Conservation (phyloP, 2,797 vertebrate species). For the Adelosebastes latens region DNA sequence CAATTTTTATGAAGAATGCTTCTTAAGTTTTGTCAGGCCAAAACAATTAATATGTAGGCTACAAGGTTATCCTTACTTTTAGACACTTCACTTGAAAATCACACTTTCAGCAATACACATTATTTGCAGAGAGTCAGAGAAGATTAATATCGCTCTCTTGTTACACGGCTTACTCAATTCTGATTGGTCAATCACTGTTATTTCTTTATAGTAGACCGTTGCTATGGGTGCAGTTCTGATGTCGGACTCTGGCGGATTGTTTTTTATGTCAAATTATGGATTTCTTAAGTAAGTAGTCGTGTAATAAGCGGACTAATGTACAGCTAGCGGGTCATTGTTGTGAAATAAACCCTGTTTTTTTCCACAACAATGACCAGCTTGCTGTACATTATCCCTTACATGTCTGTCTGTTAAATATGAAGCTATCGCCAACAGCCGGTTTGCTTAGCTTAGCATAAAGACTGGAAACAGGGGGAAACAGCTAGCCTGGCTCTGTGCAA, state of each 20-base stretch:
- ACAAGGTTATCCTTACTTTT: neutral
- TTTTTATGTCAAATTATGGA: too few relatives aligned
- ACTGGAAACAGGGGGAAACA: neutral
- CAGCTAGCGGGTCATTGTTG: too few relatives aligned
- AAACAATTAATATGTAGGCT: neutral
- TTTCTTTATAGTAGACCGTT: too few relatives aligned
- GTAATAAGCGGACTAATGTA: too few relatives aligned
- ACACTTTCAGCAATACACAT: neutral
- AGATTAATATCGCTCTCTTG: neutral
- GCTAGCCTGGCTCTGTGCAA: neutral
- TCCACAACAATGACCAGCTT: too few relatives aligned
- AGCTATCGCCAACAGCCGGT: neutral
- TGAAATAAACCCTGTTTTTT: too few relatives aligned
- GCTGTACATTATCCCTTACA: too few relatives aligned
- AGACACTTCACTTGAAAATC: neutral
- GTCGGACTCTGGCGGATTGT: accelerated
- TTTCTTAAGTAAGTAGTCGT: too few relatives aligned
- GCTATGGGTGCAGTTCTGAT: too few relatives aligned
- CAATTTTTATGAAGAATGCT: neutral
- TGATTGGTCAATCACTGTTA: too few relatives aligned
- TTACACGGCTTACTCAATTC: too few relatives aligned
- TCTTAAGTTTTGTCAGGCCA: neutral
- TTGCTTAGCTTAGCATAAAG: neutral
- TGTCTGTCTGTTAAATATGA: neutral
- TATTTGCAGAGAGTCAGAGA: neutral